Percentiles rank a stretch among this genome's conserved stretches.
phyloP scores from a whole-genome alignment of 2,888 invertebrate genomes.

The Mechanitis messenoides region DNA sequence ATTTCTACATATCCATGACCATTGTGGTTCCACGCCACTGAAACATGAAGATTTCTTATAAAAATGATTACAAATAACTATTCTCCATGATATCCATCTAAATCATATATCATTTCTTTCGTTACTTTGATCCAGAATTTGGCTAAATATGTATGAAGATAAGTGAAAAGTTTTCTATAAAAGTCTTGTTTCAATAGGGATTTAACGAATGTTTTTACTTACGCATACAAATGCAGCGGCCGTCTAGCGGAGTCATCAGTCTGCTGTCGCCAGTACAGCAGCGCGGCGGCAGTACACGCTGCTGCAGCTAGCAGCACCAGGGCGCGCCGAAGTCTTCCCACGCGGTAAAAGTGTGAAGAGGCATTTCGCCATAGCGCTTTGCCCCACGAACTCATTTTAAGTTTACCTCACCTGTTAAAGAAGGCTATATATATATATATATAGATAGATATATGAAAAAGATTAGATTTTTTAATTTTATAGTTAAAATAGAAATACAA shows the following conservation, averaged over 20 bases:
- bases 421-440: conserved; percentile 3
- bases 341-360: conserved; percentile 71
- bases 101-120: too few species aligned
- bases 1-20: conserved; percentile 86
- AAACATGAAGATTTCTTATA: conserved; percentile 32
- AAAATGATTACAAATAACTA: too few species aligned
- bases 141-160: too few species aligned
- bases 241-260: conserved; percentile 57
- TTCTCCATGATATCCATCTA: too few species aligned
- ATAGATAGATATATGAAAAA: too few species aligned
- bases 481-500: too few species aligned
- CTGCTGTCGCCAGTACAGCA: conserved; percentile 79
- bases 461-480: too few species aligned
- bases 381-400: conserved; percentile 57
- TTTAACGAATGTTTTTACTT: conserved; percentile 31
- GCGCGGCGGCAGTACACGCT: conserved; percentile 74
- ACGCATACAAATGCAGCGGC: conserved; percentile 57
- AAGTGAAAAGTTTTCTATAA: too few species aligned
- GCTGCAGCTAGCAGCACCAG: conserved; percentile 73
- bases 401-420: conserved; percentile 41
- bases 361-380: conserved; percentile 63
- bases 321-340: conserved; percentile 74
- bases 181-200: background rate
- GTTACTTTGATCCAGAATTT: too few species aligned
- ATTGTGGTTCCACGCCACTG: conserved; percentile 76